These are phyloP conservation scores for Butorides virescens DNA, from an alignment of 2,113 vertebrate species.

Conservation along the genomic window DNA sequence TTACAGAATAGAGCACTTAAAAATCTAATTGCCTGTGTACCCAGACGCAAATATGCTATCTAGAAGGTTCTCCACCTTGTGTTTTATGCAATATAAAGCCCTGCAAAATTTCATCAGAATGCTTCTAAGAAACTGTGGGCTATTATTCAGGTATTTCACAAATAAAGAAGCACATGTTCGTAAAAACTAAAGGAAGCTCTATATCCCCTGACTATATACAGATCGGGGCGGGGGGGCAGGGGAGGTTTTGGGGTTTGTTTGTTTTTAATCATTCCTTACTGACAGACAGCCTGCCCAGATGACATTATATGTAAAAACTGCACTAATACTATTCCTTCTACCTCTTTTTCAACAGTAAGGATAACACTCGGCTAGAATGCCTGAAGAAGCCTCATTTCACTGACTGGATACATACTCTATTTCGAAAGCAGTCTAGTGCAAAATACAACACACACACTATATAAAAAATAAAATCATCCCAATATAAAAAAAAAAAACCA, in stretches of 20 bases:
- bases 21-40: not conserved
- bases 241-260: not conserved
- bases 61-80: not conserved
- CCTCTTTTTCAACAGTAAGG: not conserved
- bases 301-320: not conserved
- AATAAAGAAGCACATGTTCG: not conserved
- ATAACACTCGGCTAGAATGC: not conserved
- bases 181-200: not conserved
- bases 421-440: not conserved
- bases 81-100: not conserved
- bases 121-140: not conserved
- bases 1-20: not conserved
- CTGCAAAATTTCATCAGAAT: not conserved
- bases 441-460: not conserved
- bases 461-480: not conserved
- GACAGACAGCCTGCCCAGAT: not conserved
- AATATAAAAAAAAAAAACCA: not conserved
- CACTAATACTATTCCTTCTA: not conserved
- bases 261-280: not conserved
- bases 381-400: not conserved
- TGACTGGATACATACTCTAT: not conserved
- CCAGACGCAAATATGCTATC: not conserved
- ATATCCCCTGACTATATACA: not conserved
- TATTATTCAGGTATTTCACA: not conserved
- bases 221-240: accelerated